Conservation (phyloP, 2,888 invertebrate species). For the Diaprepes abbreviatus region DNA sequence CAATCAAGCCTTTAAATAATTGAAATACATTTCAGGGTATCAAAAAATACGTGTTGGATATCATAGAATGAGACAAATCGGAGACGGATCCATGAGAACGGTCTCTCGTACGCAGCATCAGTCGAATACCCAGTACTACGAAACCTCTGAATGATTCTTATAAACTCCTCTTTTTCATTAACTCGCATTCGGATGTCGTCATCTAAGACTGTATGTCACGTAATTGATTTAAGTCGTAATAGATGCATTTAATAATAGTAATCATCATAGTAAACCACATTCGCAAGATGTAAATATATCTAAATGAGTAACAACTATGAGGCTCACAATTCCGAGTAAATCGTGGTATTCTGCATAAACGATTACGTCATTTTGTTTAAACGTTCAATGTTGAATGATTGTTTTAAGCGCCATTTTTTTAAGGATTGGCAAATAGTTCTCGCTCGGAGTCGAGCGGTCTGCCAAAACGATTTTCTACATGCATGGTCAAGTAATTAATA, state of each 20-base stretch:
- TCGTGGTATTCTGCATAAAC: constrained; percentile 30
- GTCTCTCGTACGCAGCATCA: too few relatives aligned
- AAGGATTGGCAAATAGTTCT: constrained; percentile 6
- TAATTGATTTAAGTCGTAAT: constrained; percentile 21
- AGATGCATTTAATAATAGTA: constrained; percentile 16
- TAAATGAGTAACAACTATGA: constrained; percentile 25
- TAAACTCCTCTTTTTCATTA: too few relatives aligned
- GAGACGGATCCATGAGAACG: too few relatives aligned
- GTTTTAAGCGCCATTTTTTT: constrained; percentile 27
- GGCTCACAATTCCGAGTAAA: constrained; percentile 30
- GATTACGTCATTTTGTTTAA: constrained; percentile 33
- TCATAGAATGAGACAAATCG: too few relatives aligned
- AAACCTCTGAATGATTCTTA: too few relatives aligned
- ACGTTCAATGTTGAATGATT: constrained; percentile 35
- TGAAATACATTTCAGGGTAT: too few relatives aligned
- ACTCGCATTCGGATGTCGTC: too few relatives aligned
- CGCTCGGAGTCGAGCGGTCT: constrained; percentile 26
- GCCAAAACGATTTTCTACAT: constrained; percentile 25
- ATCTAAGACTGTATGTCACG: neutral
- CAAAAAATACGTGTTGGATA: too few relatives aligned
- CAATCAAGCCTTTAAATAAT: too few relatives aligned
- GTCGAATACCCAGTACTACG: too few relatives aligned
- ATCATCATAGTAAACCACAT: constrained; percentile 26
- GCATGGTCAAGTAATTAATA: constrained; percentile 1
- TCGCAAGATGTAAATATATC: constrained; percentile 37